Base-by-base conservation (phyloP, 2,888 invertebrate species). In the Aleiodes alternator region DNA sequence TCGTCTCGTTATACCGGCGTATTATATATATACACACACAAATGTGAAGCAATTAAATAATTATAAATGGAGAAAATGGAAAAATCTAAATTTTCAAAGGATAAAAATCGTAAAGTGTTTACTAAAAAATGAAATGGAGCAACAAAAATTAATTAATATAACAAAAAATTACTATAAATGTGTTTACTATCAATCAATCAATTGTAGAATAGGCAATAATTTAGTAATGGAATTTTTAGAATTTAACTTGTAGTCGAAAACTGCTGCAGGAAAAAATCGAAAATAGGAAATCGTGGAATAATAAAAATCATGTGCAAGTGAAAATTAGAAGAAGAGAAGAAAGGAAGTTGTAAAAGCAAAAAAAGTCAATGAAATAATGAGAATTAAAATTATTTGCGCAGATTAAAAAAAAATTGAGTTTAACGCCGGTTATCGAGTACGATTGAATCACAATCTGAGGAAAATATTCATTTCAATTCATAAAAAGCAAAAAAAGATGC, bases 1-100 rank as follows among this genome's bases (percentile, higher is more conserved):
- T 56, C 56, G 70, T 75, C 70, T 70, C 70, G 75, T 70, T 75
- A 64, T 64, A 55, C 75, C 70, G 75, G 70, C 66, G 64, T 53
- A 43, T 64, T 48, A 16, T 14, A 43, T 16, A 43, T 43, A 1
- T 23, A 23, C 23, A 23, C 23, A 23, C 23, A 23, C 1, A 23
- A 64, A 64, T 64, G 64, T 48, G 64, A 23, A 64, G 29, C 7
- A n/a, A 59, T 23, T 68, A 51, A 68, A 34, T 51, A 1, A 68
- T 68, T 23, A 23, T 23, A 23, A 2, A 31, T 31, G 8, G 7
- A 53, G 4, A 68, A 12, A 68, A 23, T 34, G 8, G 6, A 51
- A 29, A 31, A 50, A 14, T 68, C 34, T 8, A 48, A 14, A 6
- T 43, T 23, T 23, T 48, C 11, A 64, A 64, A 48, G 11, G 8